These are phyloP conservation scores for Thunnus maccoyii DNA, from an alignment of 2,113 vertebrate species.

Conservation along the genomic window DNA sequence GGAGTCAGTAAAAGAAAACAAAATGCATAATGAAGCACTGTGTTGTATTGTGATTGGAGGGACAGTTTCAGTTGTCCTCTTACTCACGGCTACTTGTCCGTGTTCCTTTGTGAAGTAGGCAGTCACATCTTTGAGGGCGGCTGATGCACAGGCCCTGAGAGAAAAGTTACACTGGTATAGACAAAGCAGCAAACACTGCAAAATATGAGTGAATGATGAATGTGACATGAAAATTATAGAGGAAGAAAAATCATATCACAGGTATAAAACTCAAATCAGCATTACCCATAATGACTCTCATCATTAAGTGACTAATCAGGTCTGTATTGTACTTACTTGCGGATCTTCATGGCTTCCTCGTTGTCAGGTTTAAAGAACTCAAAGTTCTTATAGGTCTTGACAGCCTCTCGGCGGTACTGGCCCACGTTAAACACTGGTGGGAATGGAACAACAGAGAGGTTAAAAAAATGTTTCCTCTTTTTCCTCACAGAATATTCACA, in stretches of 20 bases:
- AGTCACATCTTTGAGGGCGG: conserved; percentile 89
- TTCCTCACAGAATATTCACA: too few relatives aligned
- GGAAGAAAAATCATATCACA: background rate
- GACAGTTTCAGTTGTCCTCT: conserved; percentile 49
- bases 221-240: background rate
- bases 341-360: conserved; percentile 90
- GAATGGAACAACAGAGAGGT: conserved; percentile 12
- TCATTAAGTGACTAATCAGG: background rate
- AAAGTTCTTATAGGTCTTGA: conserved; percentile 90
- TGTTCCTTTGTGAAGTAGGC: conserved; percentile 87
- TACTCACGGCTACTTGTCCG: conserved; percentile 92
- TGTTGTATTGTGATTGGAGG: conserved; percentile 19
- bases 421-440: conserved; percentile 92
- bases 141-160: conserved; percentile 89
- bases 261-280: background rate
- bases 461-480: too few relatives aligned
- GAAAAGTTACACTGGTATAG: conserved; percentile 22
- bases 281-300: background rate
- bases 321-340: conserved; percentile 82
- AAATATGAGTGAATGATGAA: background rate
- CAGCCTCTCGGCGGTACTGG: conserved; percentile 92
- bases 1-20: background rate
- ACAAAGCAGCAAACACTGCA: conserved; percentile 4
- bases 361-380: conserved; percentile 93
- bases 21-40: background rate